These are phyloP conservation scores for Manis javanica DNA, from an alignment of 2,797 vertebrate species.

Conservation along the genomic window DNA sequence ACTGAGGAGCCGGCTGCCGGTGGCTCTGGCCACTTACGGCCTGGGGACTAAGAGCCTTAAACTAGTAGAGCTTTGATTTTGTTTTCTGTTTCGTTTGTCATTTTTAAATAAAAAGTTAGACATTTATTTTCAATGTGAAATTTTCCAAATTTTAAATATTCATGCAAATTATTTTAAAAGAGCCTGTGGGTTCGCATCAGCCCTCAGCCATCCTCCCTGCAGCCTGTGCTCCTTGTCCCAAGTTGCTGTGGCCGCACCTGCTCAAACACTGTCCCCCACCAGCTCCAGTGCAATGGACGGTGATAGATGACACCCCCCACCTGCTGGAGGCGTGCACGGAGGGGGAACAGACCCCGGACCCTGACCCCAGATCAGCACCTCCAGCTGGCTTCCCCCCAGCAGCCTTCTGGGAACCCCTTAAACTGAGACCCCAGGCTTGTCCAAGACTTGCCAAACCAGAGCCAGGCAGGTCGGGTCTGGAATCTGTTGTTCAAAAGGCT, in stretches of 20 bases:
- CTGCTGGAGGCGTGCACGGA: neutral
- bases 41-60: accelerated
- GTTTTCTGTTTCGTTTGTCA: neutral
- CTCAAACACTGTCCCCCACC: accelerated
- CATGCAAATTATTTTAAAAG: neutral
- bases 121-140: neutral
- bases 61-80: neutral
- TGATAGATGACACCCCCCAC: neutral
- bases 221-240: neutral
- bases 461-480: neutral
- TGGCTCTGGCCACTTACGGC: neutral
- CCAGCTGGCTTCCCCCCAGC: neutral
- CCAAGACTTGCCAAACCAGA: neutral
- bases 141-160: neutral
- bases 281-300: neutral
- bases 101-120: neutral
- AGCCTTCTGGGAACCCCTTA: neutral
- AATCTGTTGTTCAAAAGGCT: neutral
- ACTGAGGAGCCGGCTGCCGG: too few species aligned
- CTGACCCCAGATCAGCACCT: neutral
- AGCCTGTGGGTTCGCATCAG: neutral
- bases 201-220: too few species aligned
- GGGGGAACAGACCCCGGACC: too few species aligned
- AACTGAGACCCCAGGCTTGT: neutral
- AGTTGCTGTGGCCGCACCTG: neutral